A percentile compares a stretch with the other conserved stretches of the same genome.
phyloP scores from a whole-genome alignment of 2,888 invertebrate species.

The Drosophila conformis region DNA sequence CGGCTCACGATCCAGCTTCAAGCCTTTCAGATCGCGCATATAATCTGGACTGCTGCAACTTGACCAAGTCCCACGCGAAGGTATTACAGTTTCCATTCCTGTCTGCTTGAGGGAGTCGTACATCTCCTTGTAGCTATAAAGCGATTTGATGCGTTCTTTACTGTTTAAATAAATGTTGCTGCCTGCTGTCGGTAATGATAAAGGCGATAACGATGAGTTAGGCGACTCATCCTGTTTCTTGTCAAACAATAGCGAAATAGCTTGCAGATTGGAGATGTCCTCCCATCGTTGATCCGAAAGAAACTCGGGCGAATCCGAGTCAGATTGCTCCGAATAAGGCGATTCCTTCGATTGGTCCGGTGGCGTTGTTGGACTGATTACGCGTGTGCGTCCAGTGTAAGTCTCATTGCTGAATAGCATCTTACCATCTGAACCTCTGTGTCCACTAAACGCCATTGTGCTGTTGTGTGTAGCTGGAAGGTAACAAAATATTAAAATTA shows the following conservation, averaged over 20 bases:
- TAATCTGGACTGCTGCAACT: slow-evolving; percentile 57
- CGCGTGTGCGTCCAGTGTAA: slow-evolving; percentile 10
- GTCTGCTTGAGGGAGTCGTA: slow-evolving; percentile 30
- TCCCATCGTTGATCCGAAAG: slow-evolving; percentile 12
- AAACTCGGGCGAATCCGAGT: not conserved
- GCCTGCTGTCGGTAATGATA: slow-evolving; percentile 37
- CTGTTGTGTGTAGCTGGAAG: slow-evolving; percentile 27
- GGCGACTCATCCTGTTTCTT: slow-evolving; percentile 10
- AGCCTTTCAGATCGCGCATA: slow-evolving; percentile 11
- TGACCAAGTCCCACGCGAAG: slow-evolving; percentile 64
- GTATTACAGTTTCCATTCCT: slow-evolving; percentile 64
- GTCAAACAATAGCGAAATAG: slow-evolving; percentile 3
- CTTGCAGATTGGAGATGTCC: not conserved
- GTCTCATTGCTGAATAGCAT: slow-evolving; percentile 39
- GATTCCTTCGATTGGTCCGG: slow-evolving; percentile 2
- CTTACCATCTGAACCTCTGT: slow-evolving; percentile 30
- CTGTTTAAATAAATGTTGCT: not conserved
- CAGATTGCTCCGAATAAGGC: slow-evolving; percentile 1
- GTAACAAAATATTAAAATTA: not conserved
- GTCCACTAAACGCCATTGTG: slow-evolving; percentile 52
- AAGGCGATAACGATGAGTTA: slow-evolving; percentile 33
- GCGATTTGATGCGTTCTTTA: slow-evolving; percentile 4
- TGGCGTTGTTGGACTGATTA: not conserved
- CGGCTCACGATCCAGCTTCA: slow-evolving; percentile 50
- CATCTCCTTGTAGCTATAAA: slow-evolving; percentile 38